Base-by-base conservation (phyloP, 2,888 invertebrate genomes). In the Spodoptera littoralis region DNA sequence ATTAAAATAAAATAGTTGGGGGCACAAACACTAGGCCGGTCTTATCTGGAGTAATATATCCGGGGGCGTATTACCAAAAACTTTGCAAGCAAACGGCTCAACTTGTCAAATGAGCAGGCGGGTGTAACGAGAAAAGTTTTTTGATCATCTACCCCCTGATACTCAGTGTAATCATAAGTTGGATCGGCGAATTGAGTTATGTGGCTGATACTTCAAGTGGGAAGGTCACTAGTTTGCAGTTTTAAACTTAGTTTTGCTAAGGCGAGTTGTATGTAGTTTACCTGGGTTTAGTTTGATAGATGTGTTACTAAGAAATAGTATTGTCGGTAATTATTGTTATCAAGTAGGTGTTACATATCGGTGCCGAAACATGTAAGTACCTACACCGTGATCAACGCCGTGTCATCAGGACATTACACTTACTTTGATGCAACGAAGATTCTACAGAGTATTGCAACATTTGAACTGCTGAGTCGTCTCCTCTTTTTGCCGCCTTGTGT, bases 81-180 rank as follows among this genome's bases (percentile, higher is more conserved):
- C 79, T 84, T 80, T 61, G 65, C 59, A 48, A 64, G 44, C 72
- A 76, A 78, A 80, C 80, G 82, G 84, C 84, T 84, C 76, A 84
- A 88, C 81, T 87, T 88, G 88, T 88, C 89, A 89, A 89, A 90
- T 90, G 89, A 89, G 86, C 85, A 85, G 83, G 82, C 68, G 69
- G 36, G 45, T 60, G 82, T 90, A 91, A 91, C 89, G 90, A 91
- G 91, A 90, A 91, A 91, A 91, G 77, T 91, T 91, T 89, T 86
- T 87, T 90, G 89, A 90, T 91, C 89, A 88, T 77, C 77, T 79
- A 65, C 82, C 81, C 75, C 75, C 77, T 80, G 76, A 79, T 81
- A 78, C 79, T 71, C 30, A 69, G 60, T 59, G 82, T 84, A 85
- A 87, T 85, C 83, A 84, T 82, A 84, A 87, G 81, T 87, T 90